phyloP scores from a whole-genome alignment of 2,888 invertebrate genomes.

The Microplitis manilae region DNA sequence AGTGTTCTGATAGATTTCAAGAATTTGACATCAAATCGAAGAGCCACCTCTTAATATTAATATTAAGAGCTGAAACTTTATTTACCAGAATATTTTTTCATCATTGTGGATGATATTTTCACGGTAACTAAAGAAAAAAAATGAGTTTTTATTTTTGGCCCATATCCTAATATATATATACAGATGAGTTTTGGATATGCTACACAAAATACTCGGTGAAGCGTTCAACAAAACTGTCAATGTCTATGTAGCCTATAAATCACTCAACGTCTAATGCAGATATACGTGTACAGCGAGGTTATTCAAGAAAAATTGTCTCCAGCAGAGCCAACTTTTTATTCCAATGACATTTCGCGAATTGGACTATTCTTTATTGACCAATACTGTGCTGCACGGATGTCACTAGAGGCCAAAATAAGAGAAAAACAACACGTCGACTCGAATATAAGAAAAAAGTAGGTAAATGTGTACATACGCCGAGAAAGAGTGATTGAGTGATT shows the following conservation, averaged over 20 bases:
- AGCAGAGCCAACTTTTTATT: background rate
- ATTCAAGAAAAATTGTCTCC: background rate
- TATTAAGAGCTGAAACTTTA: too few species aligned
- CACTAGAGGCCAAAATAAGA: background rate
- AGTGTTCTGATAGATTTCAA: too few species aligned
- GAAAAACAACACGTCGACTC: background rate
- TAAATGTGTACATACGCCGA: background rate
- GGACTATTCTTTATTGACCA: constrained; percentile 1
- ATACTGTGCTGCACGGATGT: background rate
- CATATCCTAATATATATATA: background rate
- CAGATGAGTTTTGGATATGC: background rate
- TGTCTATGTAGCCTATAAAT: background rate
- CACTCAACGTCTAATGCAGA: background rate
- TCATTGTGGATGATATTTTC: too few species aligned
- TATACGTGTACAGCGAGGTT: background rate
- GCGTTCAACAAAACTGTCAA: constrained; percentile 1
- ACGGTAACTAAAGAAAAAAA: too few species aligned
- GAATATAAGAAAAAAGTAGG: background rate
- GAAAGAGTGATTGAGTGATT: background rate
- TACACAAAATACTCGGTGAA: background rate
- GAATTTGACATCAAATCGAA: too few species aligned
- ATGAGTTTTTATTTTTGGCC: too few species aligned
- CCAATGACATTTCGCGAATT: constrained; percentile 1
- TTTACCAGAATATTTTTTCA: too few species aligned
- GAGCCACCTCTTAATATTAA: too few species aligned